Evolutionary conservation across 2,797 vertebrate genomes (phyloP).

Genomic region (Calcarius lapponicus): DNA sequence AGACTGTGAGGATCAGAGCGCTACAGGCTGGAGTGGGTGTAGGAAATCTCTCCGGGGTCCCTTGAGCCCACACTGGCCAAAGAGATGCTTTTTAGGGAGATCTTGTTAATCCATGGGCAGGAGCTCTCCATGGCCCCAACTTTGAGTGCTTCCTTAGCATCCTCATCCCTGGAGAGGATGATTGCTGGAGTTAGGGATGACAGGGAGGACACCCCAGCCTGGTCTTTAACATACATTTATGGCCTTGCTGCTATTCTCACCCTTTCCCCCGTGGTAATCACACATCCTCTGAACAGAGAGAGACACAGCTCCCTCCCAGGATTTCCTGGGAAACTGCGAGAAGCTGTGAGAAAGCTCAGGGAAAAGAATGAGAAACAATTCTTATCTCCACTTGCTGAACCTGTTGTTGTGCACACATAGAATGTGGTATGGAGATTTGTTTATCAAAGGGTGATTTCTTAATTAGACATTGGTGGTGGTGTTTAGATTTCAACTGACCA

Average conservation of each 20-base stretch:
- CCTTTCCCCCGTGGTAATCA: background rate
- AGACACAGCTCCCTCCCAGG: background rate
- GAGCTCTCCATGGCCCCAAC: background rate
- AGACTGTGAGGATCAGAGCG: background rate
- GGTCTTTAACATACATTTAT: background rate
- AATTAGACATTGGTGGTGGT: background rate
- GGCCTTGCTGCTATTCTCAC: background rate
- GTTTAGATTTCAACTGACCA: background rate
- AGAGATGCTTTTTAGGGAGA: background rate
- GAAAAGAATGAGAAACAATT: background rate
- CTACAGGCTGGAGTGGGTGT: background rate
- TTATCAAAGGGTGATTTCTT: background rate
- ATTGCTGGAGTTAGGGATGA: too few relatives aligned
- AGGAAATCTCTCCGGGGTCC: background rate
- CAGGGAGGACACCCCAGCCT: background rate
- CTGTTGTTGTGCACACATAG: background rate
- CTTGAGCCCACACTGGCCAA: background rate
- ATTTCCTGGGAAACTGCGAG: background rate
- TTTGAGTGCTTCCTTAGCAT: fast-evolving
- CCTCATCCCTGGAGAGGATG: background rate
- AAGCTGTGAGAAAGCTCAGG: background rate
- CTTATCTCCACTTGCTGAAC: background rate
- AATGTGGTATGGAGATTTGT: background rate
- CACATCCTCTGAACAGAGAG: background rate
- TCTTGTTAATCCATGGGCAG: background rate